Percentiles rank a stretch among this genome's conserved stretches.
Conservation (phyloP, 1,140 invertebrate genomes). For the Agraylea sexmaculata region DNA sequence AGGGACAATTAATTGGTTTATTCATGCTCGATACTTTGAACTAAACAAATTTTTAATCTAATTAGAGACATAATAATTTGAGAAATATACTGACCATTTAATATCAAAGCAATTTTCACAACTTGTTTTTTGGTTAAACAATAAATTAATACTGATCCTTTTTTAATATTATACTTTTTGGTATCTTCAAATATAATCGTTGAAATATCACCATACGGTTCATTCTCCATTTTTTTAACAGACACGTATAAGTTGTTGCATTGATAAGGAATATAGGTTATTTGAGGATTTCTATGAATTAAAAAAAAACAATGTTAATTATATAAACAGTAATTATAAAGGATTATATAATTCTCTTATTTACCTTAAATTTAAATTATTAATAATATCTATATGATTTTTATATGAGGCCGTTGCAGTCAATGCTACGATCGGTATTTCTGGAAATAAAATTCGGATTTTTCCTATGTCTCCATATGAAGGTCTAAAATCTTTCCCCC, state of each 20-base stretch:
- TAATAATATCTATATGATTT: slow-evolving; percentile 38
- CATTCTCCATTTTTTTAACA: slow-evolving; percentile 35
- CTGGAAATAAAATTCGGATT: slow-evolving; percentile 43
- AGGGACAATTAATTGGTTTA: no score
- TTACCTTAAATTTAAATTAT: background rate
- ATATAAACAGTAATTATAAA: background rate
- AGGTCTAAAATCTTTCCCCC: slow-evolving; percentile 73
- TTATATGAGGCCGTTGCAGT: slow-evolving; percentile 67
- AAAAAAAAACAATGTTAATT: background rate
- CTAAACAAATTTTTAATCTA: no score
- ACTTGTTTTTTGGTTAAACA: slow-evolving; percentile 60
- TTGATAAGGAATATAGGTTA: slow-evolving; percentile 51
- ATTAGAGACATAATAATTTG: no score
- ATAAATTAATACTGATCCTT: slow-evolving; percentile 60
- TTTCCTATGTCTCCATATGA: slow-evolving; percentile 46
- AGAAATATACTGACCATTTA: slow-evolving; percentile 32
- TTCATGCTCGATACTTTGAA: no score
- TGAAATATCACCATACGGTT: slow-evolving; percentile 23
- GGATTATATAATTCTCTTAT: slow-evolving; percentile 3
- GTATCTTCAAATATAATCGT: slow-evolving; percentile 21
- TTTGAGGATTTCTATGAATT: slow-evolving; percentile 40
- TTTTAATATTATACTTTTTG: slow-evolving; percentile 9
- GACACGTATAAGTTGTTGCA: slow-evolving; percentile 58
- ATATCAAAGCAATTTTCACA: slow-evolving; percentile 41
- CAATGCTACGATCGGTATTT: slow-evolving; percentile 58